These are phyloP conservation scores for Podocnemis expansa DNA, from an alignment of 2,113 vertebrate genomes.

Conservation along the genomic window DNA sequence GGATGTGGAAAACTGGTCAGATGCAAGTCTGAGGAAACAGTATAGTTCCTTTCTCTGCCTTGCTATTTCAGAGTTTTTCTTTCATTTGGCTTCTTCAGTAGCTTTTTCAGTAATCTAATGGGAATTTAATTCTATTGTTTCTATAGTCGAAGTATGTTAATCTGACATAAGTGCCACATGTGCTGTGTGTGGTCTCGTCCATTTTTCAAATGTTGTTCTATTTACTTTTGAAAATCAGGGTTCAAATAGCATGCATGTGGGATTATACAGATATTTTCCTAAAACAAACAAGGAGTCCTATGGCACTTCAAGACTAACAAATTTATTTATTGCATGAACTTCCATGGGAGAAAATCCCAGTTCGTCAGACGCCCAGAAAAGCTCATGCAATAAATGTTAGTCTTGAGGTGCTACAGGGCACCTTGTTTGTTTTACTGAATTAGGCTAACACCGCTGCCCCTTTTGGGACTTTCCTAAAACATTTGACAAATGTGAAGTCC, in stretches of 20 bases:
- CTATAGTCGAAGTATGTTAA: background rate
- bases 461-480: no score
- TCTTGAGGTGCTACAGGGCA: no score
- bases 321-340: no score
- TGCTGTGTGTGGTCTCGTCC: background rate
- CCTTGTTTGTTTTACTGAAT: no score
- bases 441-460: no score
- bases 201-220: background rate
- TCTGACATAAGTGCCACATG: background rate
- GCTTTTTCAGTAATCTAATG: background rate
- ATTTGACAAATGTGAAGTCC: background rate
- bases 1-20: background rate
- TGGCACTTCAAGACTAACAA: no score
- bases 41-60: background rate
- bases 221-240: background rate
- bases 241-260: background rate
- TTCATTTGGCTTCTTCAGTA: background rate
- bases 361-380: no score
- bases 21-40: background rate
- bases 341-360: no score
- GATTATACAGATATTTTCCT: background rate
- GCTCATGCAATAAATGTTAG: no score
- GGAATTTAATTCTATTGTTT: background rate
- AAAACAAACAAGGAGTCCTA: no score
- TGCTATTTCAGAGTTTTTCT: background rate